phyloP scores from a whole-genome alignment of 2,888 invertebrate genomes.

The Stramonita haemastoma region DNA sequence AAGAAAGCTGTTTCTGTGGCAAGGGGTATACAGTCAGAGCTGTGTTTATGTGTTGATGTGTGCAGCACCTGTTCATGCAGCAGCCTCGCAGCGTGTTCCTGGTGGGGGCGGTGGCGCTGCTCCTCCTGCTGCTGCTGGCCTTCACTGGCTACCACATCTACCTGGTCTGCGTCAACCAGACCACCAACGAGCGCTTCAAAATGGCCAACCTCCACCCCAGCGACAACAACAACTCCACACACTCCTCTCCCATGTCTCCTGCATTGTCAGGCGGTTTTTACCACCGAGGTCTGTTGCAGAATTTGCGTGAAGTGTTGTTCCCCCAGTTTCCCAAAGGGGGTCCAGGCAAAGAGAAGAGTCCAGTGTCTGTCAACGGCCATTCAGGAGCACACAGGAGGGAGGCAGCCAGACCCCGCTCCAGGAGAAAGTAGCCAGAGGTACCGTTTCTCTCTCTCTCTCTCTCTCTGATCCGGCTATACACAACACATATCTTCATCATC shows the following conservation, averaged over 20 bases:
- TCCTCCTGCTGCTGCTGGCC: conserved; percentile 62
- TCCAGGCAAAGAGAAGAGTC: conserved; percentile 25
- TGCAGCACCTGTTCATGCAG: conserved; percentile 74
- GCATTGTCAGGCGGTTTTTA: conserved; percentile 49
- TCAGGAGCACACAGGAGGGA: conserved; percentile 15
- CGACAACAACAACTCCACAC: conserved; percentile 41
- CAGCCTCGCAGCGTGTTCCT: conserved; percentile 73
- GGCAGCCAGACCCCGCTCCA: conserved; percentile 2
- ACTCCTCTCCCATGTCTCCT: background rate
- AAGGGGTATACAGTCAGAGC: no score
- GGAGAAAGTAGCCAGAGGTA: conserved; percentile 16
- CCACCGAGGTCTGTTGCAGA: conserved; percentile 60
- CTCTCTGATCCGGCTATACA: background rate
- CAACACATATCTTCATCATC: background rate
- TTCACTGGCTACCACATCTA: conserved; percentile 72
- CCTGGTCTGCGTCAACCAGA: conserved; percentile 72
- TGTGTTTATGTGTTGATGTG: conserved; percentile 39
- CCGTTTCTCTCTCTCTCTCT: background rate
- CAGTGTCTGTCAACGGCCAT: background rate
- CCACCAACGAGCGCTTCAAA: conserved; percentile 75
- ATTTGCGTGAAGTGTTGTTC: conserved; percentile 66
- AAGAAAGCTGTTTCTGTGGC: no score
- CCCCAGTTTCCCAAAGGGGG: conserved; percentile 44
- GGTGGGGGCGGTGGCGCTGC: conserved; percentile 60
- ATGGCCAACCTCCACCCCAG: conserved; percentile 37